Base-by-base conservation (phyloP, 2,888 invertebrate genomes). In the Metalampra italica region DNA sequence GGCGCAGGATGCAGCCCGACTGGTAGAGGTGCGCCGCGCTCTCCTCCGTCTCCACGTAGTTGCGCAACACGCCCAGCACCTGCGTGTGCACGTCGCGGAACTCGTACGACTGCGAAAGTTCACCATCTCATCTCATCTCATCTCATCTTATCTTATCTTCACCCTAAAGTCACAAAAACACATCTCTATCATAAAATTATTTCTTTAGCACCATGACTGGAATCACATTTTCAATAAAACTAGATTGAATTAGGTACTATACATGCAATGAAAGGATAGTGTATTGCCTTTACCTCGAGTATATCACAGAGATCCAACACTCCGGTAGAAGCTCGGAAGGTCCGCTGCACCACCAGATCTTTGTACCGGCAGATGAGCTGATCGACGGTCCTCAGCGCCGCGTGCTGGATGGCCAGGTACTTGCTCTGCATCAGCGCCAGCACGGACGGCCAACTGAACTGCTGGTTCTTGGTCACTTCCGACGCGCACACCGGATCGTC, bases 361-460 rank as follows among this genome's bases (percentile, higher is more conserved):
- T 82, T 82, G 49, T 84, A 85, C 14, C 90, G 78, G 42, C 82
- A 77, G 22, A 91, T 78, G 41, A 91, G 64, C 54, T 82, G 82
- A 39, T 90, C 78, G 0, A 91, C 77, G 0, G 90, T 85, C 36
- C 78, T 72, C 12, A 92, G 53, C 0, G 90, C 85, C 0, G 90
- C 78, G 46, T 81, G 74, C 55, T 91, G 91, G 29, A 91, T 90
- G 0, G 87, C 84, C 37, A 89, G 64, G 59, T 81, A 91, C 40
- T 86, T 78, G 62, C 90, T 89, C 56, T 80, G 79, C 68, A 90
- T 84, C 41, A 91, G 68, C 0, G 82, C 79, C 22, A 90, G 75
- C 0, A 91, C 66, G 0, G 83, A 75, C 0, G 78, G 72, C 79
- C 91, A 90, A 51, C 78, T 83, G 58, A 91, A 91, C 57, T 86